These are phyloP conservation scores for Kobus ellipsiprymnus DNA, from an alignment of 2,113 vertebrate species.

Conservation along the genomic window DNA sequence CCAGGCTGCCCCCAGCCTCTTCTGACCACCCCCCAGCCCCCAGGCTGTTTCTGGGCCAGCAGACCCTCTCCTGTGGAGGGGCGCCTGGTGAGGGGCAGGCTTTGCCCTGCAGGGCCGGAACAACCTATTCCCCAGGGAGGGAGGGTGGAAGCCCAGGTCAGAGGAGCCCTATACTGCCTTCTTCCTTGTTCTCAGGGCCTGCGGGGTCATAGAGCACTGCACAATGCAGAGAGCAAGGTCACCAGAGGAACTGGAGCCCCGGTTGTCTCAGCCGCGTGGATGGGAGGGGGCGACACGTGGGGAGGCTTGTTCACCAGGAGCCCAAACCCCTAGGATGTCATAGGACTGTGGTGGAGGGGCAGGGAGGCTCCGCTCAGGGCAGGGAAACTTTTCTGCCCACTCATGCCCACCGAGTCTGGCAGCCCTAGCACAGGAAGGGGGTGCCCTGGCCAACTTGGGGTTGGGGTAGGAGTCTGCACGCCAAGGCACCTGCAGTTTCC, in stretches of 20 bases:
- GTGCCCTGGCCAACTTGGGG: background rate
- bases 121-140: background rate
- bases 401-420: background rate
- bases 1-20: constrained; percentile 80
- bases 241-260: background rate
- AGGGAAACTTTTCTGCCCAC: background rate
- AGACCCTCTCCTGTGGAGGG: background rate
- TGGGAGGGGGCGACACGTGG: fast-evolving
- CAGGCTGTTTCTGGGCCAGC: background rate
- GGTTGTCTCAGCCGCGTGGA: fast-evolving
- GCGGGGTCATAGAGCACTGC: background rate
- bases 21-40: constrained; percentile 70
- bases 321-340: background rate
- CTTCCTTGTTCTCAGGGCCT: background rate
- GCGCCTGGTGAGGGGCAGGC: fast-evolving
- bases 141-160: background rate
- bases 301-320: background rate
- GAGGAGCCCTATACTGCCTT: background rate
- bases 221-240: background rate
- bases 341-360: background rate
- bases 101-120: background rate
- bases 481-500: background rate
- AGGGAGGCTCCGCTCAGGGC: background rate
- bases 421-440: background rate
- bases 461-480: background rate